Conservation (phyloP, 2,113 vertebrate species). For the Oncorhynchus mykiss region DNA sequence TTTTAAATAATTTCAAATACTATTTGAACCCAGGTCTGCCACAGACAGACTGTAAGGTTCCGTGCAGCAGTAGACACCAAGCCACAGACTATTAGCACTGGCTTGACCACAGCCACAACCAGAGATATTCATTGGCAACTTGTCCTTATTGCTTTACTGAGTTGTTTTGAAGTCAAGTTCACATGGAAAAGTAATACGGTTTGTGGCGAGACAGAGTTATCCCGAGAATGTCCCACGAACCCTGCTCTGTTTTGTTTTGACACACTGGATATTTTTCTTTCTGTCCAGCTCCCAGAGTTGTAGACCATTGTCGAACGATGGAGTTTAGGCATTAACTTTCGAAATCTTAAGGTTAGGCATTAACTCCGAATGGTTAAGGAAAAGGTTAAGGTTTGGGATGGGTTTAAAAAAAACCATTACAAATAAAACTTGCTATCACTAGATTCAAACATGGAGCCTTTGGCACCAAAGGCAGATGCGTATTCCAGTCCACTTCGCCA, state of each 20-base stretch:
- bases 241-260: slow-evolving; percentile 10
- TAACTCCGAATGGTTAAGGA: too few species aligned
- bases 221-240: slow-evolving; percentile 34
- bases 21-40: too few species aligned
- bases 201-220: slow-evolving; percentile 33
- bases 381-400: too few species aligned
- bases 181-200: slow-evolving; percentile 32
- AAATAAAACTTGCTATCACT: too few species aligned
- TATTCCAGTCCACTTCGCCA: too few species aligned
- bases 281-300: neutral
- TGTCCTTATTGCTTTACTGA: slow-evolving; percentile 18
- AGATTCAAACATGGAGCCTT: too few species aligned
- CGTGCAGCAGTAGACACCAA: slow-evolving; percentile 33
- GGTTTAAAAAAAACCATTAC: too few species aligned
- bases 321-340: too few species aligned
- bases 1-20: too few species aligned
- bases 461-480: too few species aligned
- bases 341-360: too few species aligned
- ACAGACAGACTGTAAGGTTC: slow-evolving; percentile 19
- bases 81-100: slow-evolving; percentile 28
- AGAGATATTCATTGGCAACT: slow-evolving; percentile 23
- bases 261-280: slow-evolving; percentile 8
- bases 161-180: slow-evolving; percentile 32
- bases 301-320: neutral
- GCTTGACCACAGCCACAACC: slow-evolving; percentile 22